Conservation (phyloP, 2,113 vertebrate species). For the Brachyhypopomus gauderio region DNA sequence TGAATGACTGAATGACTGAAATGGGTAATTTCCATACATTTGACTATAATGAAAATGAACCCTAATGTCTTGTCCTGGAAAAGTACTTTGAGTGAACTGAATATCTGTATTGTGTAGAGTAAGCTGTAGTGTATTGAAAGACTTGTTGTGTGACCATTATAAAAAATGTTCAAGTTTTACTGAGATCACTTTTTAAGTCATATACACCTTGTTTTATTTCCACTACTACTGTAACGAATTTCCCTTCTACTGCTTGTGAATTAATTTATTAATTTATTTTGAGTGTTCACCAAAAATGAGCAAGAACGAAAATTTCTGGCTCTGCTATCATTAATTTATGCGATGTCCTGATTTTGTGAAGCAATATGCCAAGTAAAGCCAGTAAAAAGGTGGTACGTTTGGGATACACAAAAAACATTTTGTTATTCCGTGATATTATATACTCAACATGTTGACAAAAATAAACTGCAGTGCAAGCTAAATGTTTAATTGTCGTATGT, state of each 20-base stretch:
- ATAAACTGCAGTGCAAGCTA: constrained; percentile 65
- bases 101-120: constrained; percentile 69
- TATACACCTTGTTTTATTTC: constrained; percentile 69
- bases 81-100: constrained; percentile 62
- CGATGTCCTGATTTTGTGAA: constrained; percentile 74
- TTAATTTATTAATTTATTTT: constrained; percentile 99
- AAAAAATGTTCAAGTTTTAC: constrained; percentile 33
- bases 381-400: constrained; percentile 75
- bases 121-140: constrained; percentile 64
- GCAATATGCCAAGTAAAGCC: constrained; percentile 74
- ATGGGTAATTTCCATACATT: constrained; percentile 55
- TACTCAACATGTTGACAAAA: constrained; percentile 68
- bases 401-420: constrained; percentile 63
- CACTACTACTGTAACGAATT: constrained; percentile 81
- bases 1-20: constrained; percentile 60
- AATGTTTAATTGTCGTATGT: neutral
- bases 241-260: constrained; percentile 83
- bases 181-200: constrained; percentile 65
- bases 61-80: constrained; percentile 72
- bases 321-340: constrained; percentile 78
- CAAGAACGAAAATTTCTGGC: constrained; percentile 57
- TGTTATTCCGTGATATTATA: constrained; percentile 72
- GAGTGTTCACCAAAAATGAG: constrained; percentile 74
- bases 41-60: constrained; percentile 64
- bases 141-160: constrained; percentile 54